Percentiles rank a stretch among this genome's conserved stretches.
These are phyloP conservation scores for Herpetotheres cachinnans DNA, from an alignment of 2,113 vertebrate species.

Conservation along the genomic window DNA sequence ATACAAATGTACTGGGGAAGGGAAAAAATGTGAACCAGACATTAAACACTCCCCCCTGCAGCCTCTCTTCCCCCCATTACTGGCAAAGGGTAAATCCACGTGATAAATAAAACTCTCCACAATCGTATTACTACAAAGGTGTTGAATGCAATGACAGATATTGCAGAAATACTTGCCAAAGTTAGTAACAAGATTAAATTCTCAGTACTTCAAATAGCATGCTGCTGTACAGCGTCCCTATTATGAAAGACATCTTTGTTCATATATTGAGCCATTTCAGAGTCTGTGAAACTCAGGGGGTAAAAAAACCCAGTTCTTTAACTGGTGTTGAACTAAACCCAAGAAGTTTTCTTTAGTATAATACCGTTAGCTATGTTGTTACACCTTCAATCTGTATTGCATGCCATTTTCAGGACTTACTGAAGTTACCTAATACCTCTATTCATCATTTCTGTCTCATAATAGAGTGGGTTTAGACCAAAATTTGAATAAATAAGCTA, in stretches of 20 bases:
- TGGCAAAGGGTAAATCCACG: background rate
- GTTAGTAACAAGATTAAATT: slow-evolving; percentile 60
- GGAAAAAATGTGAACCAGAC: slow-evolving; percentile 37
- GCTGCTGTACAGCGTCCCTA: background rate
- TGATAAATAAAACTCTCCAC: background rate
- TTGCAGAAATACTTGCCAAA: slow-evolving; percentile 29
- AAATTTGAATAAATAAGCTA: background rate
- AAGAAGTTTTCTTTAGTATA: background rate
- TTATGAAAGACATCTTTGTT: background rate
- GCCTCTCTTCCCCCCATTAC: background rate
- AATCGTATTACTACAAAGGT: background rate
- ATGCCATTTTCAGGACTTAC: background rate
- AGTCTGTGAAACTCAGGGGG: background rate
- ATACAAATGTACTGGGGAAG: slow-evolving; percentile 6
- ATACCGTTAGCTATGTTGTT: background rate
- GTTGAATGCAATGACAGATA: background rate
- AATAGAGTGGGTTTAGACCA: background rate
- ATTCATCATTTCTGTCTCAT: background rate
- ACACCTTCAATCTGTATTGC: background rate
- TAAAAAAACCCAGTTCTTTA: background rate
- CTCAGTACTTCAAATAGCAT: background rate
- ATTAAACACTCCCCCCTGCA: background rate
- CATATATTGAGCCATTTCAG: background rate
- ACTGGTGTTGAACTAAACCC: background rate
- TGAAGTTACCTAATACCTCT: background rate